Evolutionary conservation across 2,797 vertebrate species (phyloP).

Genomic region (Lacerta agilis): DNA sequence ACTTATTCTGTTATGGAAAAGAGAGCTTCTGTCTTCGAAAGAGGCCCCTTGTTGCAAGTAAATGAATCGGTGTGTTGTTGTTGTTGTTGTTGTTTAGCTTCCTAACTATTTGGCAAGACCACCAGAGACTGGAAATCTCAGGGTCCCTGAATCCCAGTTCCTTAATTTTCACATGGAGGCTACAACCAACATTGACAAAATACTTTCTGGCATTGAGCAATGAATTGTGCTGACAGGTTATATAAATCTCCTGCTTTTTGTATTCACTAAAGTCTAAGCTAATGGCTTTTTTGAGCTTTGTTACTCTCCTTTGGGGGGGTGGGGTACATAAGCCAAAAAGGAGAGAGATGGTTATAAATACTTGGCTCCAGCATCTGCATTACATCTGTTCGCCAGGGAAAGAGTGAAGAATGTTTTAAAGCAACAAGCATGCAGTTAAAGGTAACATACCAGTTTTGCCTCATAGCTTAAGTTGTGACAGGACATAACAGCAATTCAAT

Average conservation of each 20-base stretch:
- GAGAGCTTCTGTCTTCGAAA: not conserved
- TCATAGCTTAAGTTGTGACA: not conserved
- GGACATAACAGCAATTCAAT: not conserved
- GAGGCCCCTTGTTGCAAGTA: not conserved
- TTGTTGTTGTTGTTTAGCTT: slow-evolving; percentile 25
- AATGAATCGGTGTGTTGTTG: not conserved
- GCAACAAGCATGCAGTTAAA: slow-evolving; percentile 55
- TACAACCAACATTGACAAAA: slow-evolving; percentile 50
- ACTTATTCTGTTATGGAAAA: not conserved
- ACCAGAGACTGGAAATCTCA: slow-evolving; percentile 34
- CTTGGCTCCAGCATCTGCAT: slow-evolving; percentile 62
- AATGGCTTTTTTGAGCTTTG: slow-evolving; percentile 69
- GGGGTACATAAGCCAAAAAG: slow-evolving; percentile 55
- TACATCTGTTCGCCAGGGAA: slow-evolving; percentile 67
- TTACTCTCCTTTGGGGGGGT: slow-evolving; percentile 51
- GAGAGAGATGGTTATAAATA: slow-evolving; percentile 68
- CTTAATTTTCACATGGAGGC: slow-evolving; percentile 48
- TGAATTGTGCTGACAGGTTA: slow-evolving; percentile 55
- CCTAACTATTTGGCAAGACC: slow-evolving; percentile 33
- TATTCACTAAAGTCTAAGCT: slow-evolving; percentile 56
- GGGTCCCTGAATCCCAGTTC: slow-evolving; percentile 31
- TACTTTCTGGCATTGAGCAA: slow-evolving; percentile 57
- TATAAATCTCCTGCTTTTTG: slow-evolving; percentile 62
- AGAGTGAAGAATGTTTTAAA: slow-evolving; percentile 54
- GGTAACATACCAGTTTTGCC: slow-evolving; percentile 43